phyloP scores from a whole-genome alignment of 2,113 vertebrate genomes.

The Tetraodon nigroviridis region DNA sequence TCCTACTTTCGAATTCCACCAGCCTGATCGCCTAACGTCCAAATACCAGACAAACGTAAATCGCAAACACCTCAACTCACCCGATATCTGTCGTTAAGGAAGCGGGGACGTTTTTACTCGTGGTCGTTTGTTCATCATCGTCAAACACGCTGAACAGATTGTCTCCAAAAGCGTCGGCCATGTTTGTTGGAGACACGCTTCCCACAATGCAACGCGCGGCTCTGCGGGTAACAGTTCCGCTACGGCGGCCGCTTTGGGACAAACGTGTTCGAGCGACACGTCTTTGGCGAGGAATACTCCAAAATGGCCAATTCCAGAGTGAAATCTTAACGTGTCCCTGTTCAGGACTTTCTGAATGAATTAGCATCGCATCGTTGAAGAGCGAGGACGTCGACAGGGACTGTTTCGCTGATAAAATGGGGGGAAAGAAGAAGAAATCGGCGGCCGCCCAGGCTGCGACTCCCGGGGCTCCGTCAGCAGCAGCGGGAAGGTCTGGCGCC shows the following conservation, averaged over 20 bases:
- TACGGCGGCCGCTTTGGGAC: constrained; percentile 11
- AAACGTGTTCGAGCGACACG: not conserved
- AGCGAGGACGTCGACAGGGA: not conserved
- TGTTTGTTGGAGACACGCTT: constrained; percentile 55
- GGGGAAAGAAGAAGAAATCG: constrained; percentile 89
- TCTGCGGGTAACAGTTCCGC: not conserved
- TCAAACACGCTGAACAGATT: constrained; percentile 95
- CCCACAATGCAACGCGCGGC: constrained; percentile 51
- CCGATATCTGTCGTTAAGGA: constrained; percentile 51
- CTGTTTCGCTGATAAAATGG: constrained; percentile 68
- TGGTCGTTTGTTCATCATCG: constrained; percentile 74
- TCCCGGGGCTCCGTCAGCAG: constrained; percentile 17
- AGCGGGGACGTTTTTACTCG: constrained; percentile 63
- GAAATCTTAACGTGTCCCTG: not conserved
- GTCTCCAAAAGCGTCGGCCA: constrained; percentile 92
- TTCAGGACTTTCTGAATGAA: not conserved
- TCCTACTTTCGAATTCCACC: not conserved
- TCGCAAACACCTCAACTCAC: constrained; percentile 49
- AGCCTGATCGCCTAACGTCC: not conserved
- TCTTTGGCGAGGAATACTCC: not conserved
- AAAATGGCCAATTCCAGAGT: not conserved
- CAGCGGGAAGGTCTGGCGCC: constrained; percentile 43
- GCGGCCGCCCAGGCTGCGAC: constrained; percentile 39
- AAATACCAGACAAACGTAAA: not conserved
- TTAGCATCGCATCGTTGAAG: not conserved